A percentile compares a stretch with the other conserved stretches of the same genome.
Evolutionary conservation across 2,797 vertebrate genomes (phyloP).

Genomic region (Meriones psammophilus): DNA sequence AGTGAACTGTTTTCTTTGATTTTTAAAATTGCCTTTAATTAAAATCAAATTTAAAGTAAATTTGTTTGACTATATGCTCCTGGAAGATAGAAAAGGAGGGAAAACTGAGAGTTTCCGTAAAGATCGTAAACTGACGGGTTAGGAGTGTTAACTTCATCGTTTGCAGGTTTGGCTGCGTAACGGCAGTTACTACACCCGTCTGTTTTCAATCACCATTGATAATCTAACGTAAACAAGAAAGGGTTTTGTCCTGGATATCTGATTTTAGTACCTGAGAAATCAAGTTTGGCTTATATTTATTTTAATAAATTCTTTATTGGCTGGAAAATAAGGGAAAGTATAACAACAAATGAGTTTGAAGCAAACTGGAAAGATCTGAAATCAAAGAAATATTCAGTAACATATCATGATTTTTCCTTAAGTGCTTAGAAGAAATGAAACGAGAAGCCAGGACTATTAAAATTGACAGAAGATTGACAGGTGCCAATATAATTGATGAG

Average conservation of each 20-base stretch:
- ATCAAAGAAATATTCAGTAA: slow-evolving; percentile 67
- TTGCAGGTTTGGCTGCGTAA: slow-evolving; percentile 54
- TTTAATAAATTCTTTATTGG: slow-evolving; percentile 53
- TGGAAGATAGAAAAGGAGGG: background rate
- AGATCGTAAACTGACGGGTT: background rate
- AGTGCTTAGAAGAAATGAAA: slow-evolving; percentile 99
- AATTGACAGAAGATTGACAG: slow-evolving; percentile 98
- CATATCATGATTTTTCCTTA: slow-evolving; percentile 77
- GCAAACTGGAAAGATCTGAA: slow-evolving; percentile 45
- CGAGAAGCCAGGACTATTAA: slow-evolving; percentile 95
- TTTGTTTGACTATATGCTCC: slow-evolving; percentile 13
- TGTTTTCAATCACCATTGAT: slow-evolving; percentile 1
- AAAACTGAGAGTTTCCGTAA: background rate
- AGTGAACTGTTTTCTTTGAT: slow-evolving; percentile 36
- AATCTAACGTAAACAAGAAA: slow-evolving; percentile 27
- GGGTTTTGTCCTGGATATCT: background rate
- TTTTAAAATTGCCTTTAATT: slow-evolving; percentile 22
- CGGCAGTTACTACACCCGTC: background rate
- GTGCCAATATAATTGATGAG: slow-evolving; percentile 98
- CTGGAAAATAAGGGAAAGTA: slow-evolving; percentile 33
- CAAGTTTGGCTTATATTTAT: slow-evolving; percentile 14
- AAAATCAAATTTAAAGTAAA: slow-evolving; percentile 24
- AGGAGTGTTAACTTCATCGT: background rate
- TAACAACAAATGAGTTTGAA: slow-evolving; percentile 54
- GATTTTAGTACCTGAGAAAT: slow-evolving; percentile 44